Percentiles rank a stretch among this genome's conserved stretches.
These are phyloP conservation scores for Rhinella marina DNA, from an alignment of 2,797 vertebrate species.

Conservation along the genomic window DNA sequence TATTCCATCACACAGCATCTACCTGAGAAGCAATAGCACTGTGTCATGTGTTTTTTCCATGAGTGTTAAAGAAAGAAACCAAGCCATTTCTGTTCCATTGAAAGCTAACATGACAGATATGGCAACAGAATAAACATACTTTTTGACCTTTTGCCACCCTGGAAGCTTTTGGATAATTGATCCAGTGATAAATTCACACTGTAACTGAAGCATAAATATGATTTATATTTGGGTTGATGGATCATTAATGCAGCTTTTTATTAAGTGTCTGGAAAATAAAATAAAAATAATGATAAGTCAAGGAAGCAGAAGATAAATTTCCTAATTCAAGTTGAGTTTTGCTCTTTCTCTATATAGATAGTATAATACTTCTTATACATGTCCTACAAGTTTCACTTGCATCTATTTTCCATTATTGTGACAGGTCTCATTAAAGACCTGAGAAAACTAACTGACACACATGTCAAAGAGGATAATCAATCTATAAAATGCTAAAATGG, in stretches of 20 bases:
- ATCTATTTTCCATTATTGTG: background rate
- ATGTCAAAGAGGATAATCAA: background rate
- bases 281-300: constrained; percentile 4
- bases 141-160: background rate
- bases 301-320: background rate
- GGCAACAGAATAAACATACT: background rate
- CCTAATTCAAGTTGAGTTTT: background rate
- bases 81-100: background rate
- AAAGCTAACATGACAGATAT: background rate
- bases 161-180: background rate
- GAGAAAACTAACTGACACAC: background rate
- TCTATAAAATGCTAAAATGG: background rate
- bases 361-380: background rate
- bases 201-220: background rate
- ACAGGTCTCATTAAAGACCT: background rate
- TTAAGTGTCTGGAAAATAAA: constrained; percentile 24
- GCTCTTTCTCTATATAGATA: background rate
- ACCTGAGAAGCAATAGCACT: background rate
- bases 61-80: background rate
- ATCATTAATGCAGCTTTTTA: constrained; percentile 20
- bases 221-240: background rate
- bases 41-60: background rate
- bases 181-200: constrained; percentile 1
- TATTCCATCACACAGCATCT: background rate
- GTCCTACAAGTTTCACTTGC: background rate